Percentiles rank a stretch among this genome's conserved stretches.
Conservation (phyloP, 2,113 vertebrate genomes). For the Strigops habroptila region DNA sequence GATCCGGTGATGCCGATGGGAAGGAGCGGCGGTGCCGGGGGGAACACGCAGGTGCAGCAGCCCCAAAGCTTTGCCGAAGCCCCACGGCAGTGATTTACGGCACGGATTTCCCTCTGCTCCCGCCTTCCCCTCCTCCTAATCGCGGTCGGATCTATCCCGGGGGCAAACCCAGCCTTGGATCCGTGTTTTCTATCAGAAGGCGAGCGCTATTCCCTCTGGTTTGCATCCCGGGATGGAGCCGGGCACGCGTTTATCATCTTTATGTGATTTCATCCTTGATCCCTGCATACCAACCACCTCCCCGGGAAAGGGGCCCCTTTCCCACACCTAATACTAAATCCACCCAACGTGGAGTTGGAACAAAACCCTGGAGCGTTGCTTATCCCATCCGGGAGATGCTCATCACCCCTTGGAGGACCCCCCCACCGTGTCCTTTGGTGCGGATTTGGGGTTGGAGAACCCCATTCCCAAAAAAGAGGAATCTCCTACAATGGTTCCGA, state of each 20-base stretch:
- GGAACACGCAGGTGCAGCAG: rapidly evolving
- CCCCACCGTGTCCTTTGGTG: rapidly evolving
- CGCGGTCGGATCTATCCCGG: background rate
- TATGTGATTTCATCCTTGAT: background rate
- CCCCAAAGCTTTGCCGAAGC: rapidly evolving
- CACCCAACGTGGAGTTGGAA: background rate
- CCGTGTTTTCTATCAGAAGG: background rate
- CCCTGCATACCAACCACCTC: slow-evolving; percentile 43
- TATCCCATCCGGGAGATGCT: background rate
- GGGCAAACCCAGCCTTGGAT: slow-evolving; percentile 5
- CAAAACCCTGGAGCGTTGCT: background rate
- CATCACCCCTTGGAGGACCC: background rate
- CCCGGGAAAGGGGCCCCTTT: slow-evolving; percentile 57
- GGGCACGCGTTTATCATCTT: background rate
- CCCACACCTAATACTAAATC: slow-evolving; percentile 37
- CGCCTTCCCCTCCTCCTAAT: background rate
- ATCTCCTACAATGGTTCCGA: background rate
- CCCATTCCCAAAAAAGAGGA: background rate
- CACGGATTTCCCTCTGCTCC: background rate
- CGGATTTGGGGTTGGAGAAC: background rate
- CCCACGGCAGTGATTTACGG: background rate
- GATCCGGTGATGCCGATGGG: background rate
- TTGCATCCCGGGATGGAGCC: background rate
- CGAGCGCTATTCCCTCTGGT: background rate
- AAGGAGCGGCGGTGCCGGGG: rapidly evolving